Evolutionary conservation across 2,113 vertebrate species (phyloP), one percentile per base, ranked within the genome.

Genomic region (Collichthys lucidus): DNA sequence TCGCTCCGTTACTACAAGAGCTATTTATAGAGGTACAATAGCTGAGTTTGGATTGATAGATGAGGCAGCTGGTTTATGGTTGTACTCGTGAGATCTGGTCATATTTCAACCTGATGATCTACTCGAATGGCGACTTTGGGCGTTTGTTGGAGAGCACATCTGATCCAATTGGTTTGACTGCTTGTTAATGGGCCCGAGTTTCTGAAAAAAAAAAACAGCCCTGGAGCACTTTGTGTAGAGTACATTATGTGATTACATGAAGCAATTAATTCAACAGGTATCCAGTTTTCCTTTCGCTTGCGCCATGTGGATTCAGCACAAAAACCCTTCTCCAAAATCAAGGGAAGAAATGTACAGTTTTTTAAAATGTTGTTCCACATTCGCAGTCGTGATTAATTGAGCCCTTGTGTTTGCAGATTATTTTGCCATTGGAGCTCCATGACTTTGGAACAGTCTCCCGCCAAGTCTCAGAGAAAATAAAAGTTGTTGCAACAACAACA

Each of bases 41-140:
- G 55, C 35, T 12, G 35, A 24, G 47, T 17, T 8, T 16, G 69
- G 68, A 40, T 16, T 73, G 82, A 76, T n/a, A 4, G 35, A 72
- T 73, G 46, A 26, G 52, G 20, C 29, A 4, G 56, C 22, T 7
- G 29, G n/a, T 22, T 42, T n/a, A 3, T 14, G 12, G 44, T 14
- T 46, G 44, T 3, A 9, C 2, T 4, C 24, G 53, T n/a, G 12
- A 12, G 22, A 63, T 22, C 10, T 57, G 76, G 7, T 44, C 44
- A 40, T 19, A 31, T 16, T 24, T 47, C 14, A 12, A 17, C n/a
- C 14, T 52, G 3, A 17, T 40, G 67, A 59, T 8, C 40, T 26
- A 24, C 63, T 42, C 11, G 14, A 22, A 52, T 0, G 6, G 5
- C 3, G 40, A 50, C 66, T 52, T 22, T 29, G 56, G 15, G 6